These are phyloP conservation scores for Gallinago jamesoni DNA, from an alignment of 2,113 vertebrate species.

Conservation along the genomic window DNA sequence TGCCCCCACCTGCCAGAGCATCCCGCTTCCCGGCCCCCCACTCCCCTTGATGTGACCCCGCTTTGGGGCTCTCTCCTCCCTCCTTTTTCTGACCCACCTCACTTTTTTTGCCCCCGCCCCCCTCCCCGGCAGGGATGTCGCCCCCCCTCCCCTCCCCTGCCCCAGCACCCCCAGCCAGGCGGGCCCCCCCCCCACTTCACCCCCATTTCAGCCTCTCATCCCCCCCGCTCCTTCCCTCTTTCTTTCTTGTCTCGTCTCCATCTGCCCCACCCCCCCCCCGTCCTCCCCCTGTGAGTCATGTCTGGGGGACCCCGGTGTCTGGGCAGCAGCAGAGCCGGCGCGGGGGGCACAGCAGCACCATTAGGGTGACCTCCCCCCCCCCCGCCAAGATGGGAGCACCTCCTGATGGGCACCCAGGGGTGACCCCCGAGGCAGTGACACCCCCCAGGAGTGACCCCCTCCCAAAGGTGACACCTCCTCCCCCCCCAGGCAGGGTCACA, in stretches of 20 bases:
- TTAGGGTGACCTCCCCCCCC: not conserved
- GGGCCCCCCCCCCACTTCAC: not conserved
- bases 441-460: not conserved
- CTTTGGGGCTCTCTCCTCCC: not conserved
- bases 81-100: not conserved
- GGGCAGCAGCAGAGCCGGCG: not conserved
- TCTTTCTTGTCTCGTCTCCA: conserved; percentile 33
- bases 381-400: not conserved
- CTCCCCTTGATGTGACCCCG: not conserved
- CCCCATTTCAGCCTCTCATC: conserved; percentile 11
- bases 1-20: not conserved
- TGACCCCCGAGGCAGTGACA: not conserved
- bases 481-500: not conserved
- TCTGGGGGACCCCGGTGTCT: not conserved
- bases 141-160: not conserved
- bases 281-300: not conserved
- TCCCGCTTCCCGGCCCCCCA: not conserved
- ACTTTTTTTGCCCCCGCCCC: not conserved
- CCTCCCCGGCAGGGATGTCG: not conserved
- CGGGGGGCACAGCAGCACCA: not conserved
- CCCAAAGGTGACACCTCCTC: too few species aligned
- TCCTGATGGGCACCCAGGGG: not conserved
- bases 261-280: not conserved
- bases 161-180: not conserved
- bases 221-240: not conserved